These are phyloP conservation scores for Streptopelia turtur DNA, from an alignment of 2,797 vertebrate genomes.

Conservation along the genomic window DNA sequence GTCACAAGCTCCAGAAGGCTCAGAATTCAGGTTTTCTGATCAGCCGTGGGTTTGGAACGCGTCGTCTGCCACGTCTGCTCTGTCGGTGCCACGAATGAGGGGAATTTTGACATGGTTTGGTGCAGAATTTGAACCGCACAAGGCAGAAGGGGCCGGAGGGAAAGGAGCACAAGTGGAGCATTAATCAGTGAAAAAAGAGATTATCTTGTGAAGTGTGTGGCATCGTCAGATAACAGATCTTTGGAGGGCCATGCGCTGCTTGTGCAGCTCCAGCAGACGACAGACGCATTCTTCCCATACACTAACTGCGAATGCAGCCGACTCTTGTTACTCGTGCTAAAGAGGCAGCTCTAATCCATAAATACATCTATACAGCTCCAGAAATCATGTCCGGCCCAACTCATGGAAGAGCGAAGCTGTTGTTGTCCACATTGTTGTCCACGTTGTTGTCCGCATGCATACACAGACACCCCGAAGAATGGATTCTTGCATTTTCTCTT, in stretches of 20 bases:
- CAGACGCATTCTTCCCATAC: not conserved
- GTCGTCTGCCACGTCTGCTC: not conserved
- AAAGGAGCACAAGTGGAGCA: not conserved
- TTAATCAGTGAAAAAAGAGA: not conserved
- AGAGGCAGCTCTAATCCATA: not conserved
- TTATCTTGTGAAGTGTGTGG: not conserved
- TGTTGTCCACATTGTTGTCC: not conserved
- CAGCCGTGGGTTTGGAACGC: not conserved
- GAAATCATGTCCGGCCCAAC: not conserved
- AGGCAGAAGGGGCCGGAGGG: not conserved
- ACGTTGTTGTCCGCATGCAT: not conserved
- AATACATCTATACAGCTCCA: not conserved
- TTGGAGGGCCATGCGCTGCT: not conserved
- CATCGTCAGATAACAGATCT: accelerated
- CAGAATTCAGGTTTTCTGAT: not conserved
- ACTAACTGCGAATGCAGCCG: not conserved
- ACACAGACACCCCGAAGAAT: not conserved
- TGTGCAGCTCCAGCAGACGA: not conserved
- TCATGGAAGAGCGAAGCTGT: not conserved
- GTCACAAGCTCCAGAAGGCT: not conserved
- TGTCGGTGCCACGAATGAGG: not conserved
- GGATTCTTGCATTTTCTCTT: constrained; percentile 46
- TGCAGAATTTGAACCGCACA: not conserved
- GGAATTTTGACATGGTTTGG: not conserved
- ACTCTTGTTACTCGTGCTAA: not conserved